A percentile compares a stretch with the other conserved stretches of the same genome.
phyloP scores from a whole-genome alignment of 2,797 vertebrate genomes.

The Melanotaenia boesemani region DNA sequence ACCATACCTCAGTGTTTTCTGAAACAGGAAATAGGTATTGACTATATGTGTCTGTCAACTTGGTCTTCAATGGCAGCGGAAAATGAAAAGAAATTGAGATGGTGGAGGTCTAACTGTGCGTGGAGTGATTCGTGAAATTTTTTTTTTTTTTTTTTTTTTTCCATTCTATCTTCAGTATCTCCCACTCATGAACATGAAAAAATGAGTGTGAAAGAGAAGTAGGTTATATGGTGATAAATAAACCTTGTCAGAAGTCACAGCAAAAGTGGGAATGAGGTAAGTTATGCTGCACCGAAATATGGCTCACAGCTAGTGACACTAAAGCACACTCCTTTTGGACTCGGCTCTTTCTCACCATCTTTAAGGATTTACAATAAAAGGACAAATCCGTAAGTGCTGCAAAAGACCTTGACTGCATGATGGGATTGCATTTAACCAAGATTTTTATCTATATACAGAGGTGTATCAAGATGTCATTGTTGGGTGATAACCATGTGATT shows the following conservation, averaged over 20 bases:
- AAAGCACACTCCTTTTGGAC: conserved; percentile 70
- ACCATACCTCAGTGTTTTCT: conserved; percentile 56
- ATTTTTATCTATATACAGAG: conserved; percentile 78
- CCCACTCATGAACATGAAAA: conserved; percentile 46
- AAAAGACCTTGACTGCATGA: conserved; percentile 80
- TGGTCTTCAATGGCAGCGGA: conserved; percentile 39
- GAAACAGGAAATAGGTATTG: conserved; percentile 41
- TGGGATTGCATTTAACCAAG: conserved; percentile 79
- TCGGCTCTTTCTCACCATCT: conserved; percentile 44
- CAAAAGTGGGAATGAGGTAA: conserved; percentile 16
- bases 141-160: conserved; percentile 61
- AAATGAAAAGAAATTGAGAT: conserved; percentile 62
- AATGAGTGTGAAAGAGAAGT: conserved; percentile 30
- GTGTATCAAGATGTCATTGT: conserved; percentile 84
- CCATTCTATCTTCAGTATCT: conserved; percentile 51
- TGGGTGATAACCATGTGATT: conserved; percentile 79
- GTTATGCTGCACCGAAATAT: conserved; percentile 38
- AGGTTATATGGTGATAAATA: conserved; percentile 42
- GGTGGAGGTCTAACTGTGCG: conserved; percentile 56
- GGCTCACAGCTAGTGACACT: conserved; percentile 51
- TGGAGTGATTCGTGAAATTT: conserved; percentile 72
- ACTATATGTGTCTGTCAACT: conserved; percentile 48
- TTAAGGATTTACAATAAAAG: conserved; percentile 46
- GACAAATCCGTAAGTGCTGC: conserved; percentile 44
- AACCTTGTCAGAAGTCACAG: conserved; percentile 40